Base-by-base conservation (phyloP, 1,140 invertebrate genomes). In the Riptortus pedestris region DNA sequence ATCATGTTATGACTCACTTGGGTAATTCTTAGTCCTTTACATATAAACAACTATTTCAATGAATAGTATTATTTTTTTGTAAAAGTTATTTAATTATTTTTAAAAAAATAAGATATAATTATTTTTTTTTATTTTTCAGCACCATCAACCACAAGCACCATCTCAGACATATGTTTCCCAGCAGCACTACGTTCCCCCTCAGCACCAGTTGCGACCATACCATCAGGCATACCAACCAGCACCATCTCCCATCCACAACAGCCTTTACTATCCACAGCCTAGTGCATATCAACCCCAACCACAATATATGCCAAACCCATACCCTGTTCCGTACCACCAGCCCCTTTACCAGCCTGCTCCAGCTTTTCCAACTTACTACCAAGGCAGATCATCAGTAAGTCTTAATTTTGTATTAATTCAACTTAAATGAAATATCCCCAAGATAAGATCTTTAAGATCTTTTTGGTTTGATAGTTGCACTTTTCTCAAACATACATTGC, bases 311-410 rank as follows among this genome's bases (percentile, higher is more conserved):
- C 65, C n/a, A 7, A 29, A 38, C 29, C 38, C 47, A 57, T 60
- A 38, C 62, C 45, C 51, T 52, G 28, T 63, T 14, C 31, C 60
- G n/a, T 66, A 59, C 29, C 65, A 65, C n/a, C 57, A 65, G 28
- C 57, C 64, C 22, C 11, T 48, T 1, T 58, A 33, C 57, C 55
- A 20, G 26, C 65, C 59, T 18, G 29, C 20, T 14, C 65, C 59
- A 29, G 48, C 20, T 18, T 33, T 18, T 27, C 62, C 47, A 31
- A n/a, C 48, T 12, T 55, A 59, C 20, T 33, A 29, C 9, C 28
- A 38, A 31, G 28, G 33, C 20, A 2, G 57, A 22, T 59, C 57
- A 33, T 59, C 57, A 2, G 57, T 59, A 59, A 33, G 57, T 55
- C 18, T 55, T 1, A 55, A 55, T 55, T 24, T 27, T 26, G 20